These are phyloP conservation scores for Peromyscus attwateri DNA, from an alignment of 2,797 vertebrate species.

Conservation along the genomic window DNA sequence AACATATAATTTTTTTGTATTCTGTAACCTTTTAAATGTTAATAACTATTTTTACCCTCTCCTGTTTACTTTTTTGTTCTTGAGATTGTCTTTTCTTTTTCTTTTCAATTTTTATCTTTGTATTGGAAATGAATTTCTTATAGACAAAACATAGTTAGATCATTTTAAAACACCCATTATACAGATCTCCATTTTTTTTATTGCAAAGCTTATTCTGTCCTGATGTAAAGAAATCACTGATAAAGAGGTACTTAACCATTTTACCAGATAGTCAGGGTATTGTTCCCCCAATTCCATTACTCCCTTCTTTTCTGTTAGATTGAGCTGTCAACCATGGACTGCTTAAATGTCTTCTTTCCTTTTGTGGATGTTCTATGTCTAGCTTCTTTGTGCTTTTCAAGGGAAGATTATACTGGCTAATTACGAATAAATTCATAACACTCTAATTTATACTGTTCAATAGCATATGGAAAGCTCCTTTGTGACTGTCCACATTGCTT, in stretches of 20 bases:
- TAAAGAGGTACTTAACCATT: background rate
- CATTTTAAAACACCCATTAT: background rate
- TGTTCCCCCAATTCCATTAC: background rate
- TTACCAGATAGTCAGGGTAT: background rate
- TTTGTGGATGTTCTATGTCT: background rate
- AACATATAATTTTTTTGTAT: background rate
- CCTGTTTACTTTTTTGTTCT: background rate
- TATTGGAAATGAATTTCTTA: background rate
- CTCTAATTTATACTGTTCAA: background rate
- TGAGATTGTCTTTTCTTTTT: background rate
- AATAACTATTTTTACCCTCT: background rate
- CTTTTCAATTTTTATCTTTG: constrained; percentile 6
- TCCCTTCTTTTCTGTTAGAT: background rate
- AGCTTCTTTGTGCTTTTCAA: background rate
- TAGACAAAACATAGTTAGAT: background rate
- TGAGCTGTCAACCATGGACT: background rate
- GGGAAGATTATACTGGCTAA: background rate
- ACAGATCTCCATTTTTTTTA: background rate
- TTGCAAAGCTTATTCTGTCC: background rate
- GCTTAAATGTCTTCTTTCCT: background rate
- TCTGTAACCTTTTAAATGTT: background rate
- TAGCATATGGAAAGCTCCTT: background rate
- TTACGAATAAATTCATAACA: background rate
- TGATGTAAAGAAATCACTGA: background rate
- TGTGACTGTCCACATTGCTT: background rate